Evolutionary conservation across 2,797 vertebrate species (phyloP), one percentile per base, ranked within the genome.

Genomic region (Helicolenus hilgendorfi): DNA sequence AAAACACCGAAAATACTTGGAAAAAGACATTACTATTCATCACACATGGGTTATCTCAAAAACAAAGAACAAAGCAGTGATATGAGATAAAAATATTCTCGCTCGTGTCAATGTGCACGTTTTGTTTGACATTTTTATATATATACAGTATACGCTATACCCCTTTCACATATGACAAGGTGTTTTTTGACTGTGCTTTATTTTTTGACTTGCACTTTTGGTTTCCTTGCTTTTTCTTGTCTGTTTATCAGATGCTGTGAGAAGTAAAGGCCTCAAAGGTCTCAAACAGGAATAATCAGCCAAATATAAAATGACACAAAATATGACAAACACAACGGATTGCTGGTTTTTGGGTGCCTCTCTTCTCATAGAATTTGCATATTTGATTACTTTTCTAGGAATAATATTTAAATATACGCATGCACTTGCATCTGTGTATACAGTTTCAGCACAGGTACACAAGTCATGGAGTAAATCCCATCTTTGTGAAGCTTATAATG

Each of bases 1-100:
- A 71, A 82, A 87, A 77, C 26, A 63, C 8, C 45, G n/a, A 74
- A 83, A 75, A 68, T 56, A 62, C 31, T 78, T 35, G 24, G 65
- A 79, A 78, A 55, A 64, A 69, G 3, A 71, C 27, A 18, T 35
- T 26, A 60, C 13, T 35, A n/a, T 86, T 90, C 86, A 53, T 85
- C 79, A 75, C 45, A 73, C 55, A 38, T 13, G 18, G 75, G 58
- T 81, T 84, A 64, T 82, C 70, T 7, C 4, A 63, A 74, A 81
- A 86, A 72, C 58, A 79, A 14, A 69, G 69, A 88, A 73, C 69
- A 83, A 81, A 83, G 68, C 68, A 49, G 45, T 11, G 45, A 74
- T 81, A 22, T 24, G 5, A 63, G 60, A 85, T 77, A 76, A 68
- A 77, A 60, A 67, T 13, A 86, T 73, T 72, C 35, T 67, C 8